These are phyloP conservation scores for Mechanitis mazaeus DNA, from an alignment of 2,888 invertebrate species.

Conservation along the genomic window DNA sequence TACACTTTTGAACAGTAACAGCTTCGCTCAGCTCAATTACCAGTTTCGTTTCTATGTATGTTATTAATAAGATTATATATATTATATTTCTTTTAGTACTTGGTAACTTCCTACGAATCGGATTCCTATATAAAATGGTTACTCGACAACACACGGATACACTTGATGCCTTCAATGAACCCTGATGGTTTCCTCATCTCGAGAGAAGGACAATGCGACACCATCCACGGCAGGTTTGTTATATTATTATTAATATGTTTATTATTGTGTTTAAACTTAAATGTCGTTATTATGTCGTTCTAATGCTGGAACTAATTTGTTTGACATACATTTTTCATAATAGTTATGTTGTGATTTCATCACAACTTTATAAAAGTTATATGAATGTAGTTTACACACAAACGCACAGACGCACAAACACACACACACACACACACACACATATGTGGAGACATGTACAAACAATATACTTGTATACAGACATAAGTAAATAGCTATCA, in stretches of 20 bases:
- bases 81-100: conserved; percentile 78
- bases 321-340: background rate
- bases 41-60: too few species aligned
- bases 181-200: conserved; percentile 98
- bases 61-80: background rate
- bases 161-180: conserved; percentile 98
- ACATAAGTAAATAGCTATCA: too few species aligned
- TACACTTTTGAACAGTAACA: too few species aligned
- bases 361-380: background rate
- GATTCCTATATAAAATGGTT: conserved; percentile 93
- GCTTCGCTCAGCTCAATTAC: too few species aligned
- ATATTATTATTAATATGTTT: background rate
- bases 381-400: too few species aligned
- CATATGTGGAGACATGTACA: too few species aligned
- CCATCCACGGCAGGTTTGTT: conserved; percentile 87
- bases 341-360: background rate
- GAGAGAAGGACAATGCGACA: conserved; percentile 91
- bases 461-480: too few species aligned
- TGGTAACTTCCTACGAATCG: conserved; percentile 87
- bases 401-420: too few species aligned
- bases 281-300: background rate
- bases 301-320: background rate
- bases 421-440: too few species aligned
- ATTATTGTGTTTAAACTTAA: background rate
- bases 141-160: conserved; percentile 95